Evolutionary conservation across 1,140 invertebrate genomes (phyloP).

Genomic region (Calephelis nemesis): DNA sequence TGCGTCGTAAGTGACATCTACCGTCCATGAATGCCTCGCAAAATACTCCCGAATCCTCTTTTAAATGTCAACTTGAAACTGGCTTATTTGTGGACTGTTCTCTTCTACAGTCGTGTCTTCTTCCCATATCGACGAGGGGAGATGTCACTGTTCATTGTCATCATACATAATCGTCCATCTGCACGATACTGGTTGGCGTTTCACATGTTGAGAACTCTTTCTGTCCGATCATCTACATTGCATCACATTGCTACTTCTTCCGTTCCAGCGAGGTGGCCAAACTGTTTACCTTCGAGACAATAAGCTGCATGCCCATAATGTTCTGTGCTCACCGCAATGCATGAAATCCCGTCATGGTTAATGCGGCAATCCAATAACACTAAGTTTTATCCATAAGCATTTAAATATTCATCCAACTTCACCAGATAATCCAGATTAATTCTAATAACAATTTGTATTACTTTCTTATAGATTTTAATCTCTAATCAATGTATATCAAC

Average conservation of each 20-base stretch:
- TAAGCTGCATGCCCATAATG: conserved; percentile 58
- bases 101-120: conserved; percentile 61
- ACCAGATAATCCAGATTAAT: not conserved
- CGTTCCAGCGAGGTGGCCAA: conserved; percentile 43
- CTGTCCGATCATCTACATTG: conserved; percentile 57
- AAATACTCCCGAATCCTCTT: conserved; percentile 48
- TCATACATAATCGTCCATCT: conserved; percentile 56
- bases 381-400: not conserved
- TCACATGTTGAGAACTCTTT: conserved; percentile 45
- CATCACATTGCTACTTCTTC: conserved; percentile 57
- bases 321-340: conserved; percentile 50
- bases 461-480: not conserved
- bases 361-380: conserved; percentile 34
- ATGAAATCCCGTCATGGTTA: conserved; percentile 48
- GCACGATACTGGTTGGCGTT: conserved; percentile 64
- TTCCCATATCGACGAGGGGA: conserved; percentile 64
- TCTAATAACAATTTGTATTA: not conserved
- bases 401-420: not conserved
- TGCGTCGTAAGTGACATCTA: conserved; percentile 80
- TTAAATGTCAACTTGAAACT: conserved; percentile 60
- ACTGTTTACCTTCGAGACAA: conserved; percentile 45
- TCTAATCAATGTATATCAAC: not conserved
- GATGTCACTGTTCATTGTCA: conserved; percentile 59
- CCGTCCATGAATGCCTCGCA: conserved; percentile 47
- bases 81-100: conserved; percentile 64